Conservation (phyloP, 2,888 invertebrate genomes). For the Sylvicola fuscatus region DNA sequence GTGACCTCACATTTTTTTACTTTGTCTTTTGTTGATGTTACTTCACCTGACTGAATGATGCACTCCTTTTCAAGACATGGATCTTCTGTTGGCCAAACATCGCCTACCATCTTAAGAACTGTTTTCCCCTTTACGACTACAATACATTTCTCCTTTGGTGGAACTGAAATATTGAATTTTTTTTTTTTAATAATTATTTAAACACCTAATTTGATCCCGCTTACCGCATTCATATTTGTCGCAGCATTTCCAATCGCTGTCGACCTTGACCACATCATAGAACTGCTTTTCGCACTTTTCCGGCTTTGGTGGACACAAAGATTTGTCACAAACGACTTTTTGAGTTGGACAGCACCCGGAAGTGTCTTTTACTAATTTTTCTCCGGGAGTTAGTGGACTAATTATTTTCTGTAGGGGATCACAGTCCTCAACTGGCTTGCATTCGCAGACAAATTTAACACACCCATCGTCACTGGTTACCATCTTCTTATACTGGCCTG, state of each 20-base stretch:
- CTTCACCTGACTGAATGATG: constrained; percentile 17
- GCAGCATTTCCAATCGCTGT: constrained; percentile 36
- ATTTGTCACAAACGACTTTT: constrained; percentile 35
- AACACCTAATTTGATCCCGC: too few relatives aligned
- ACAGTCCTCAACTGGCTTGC: constrained; percentile 51
- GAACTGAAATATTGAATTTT: constrained; percentile 8
- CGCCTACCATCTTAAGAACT: constrained; percentile 20
- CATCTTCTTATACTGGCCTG: constrained; percentile 47
- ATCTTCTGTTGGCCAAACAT: constrained; percentile 28
- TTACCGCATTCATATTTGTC: constrained; percentile 42
- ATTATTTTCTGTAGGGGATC: constrained; percentile 25
- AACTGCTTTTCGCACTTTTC: constrained; percentile 28
- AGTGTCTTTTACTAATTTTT: constrained; percentile 32
- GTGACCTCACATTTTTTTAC: constrained; percentile 15
- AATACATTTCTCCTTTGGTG: constrained; percentile 20
- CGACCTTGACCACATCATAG: constrained; percentile 25
- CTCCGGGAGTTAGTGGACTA: constrained; percentile 34
- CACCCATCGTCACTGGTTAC: constrained; percentile 43
- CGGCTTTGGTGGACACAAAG: constrained; percentile 38
- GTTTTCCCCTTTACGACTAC: constrained; percentile 18
- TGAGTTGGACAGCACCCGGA: constrained; percentile 52
- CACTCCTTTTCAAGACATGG: constrained; percentile 23
- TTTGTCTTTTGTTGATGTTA: constrained; percentile 13
- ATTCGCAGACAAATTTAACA: constrained; percentile 55
- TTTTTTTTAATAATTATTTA: too few relatives aligned